Percentiles rank a stretch among this genome's conserved stretches.
These are phyloP conservation scores for Naja naja DNA, from an alignment of 2,113 vertebrate species.

Conservation along the genomic window DNA sequence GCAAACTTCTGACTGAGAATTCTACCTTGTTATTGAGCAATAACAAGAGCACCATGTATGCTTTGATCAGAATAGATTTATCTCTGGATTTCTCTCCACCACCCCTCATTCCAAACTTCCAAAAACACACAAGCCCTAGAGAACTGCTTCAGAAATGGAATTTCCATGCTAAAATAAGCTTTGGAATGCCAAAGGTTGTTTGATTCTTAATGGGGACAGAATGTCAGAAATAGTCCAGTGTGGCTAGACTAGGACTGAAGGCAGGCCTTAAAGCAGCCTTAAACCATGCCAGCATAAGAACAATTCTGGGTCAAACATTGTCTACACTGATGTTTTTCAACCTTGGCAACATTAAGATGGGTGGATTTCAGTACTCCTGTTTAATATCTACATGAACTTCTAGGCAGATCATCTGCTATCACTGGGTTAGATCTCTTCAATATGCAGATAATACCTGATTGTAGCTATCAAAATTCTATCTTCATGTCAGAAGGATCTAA, in stretches of 20 bases:
- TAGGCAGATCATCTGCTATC: background rate
- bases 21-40: background rate
- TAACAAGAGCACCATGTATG: background rate
- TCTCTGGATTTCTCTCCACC: background rate
- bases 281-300: background rate
- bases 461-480: background rate
- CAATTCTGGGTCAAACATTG: background rate
- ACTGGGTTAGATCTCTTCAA: background rate
- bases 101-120: background rate
- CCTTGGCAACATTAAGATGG: background rate
- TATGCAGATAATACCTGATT: background rate
- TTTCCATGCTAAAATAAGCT: constrained; percentile 20
- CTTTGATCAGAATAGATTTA: constrained; percentile 1
- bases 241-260: background rate
- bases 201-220: constrained; percentile 21
- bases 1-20: background rate
- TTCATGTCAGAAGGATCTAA: background rate
- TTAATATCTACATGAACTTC: background rate
- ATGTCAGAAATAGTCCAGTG: constrained; percentile 7
- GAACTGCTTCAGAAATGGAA: constrained; percentile 29
- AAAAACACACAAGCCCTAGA: background rate
- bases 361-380: background rate
- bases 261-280: background rate
- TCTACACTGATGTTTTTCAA: background rate
- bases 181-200: constrained; percentile 20